phyloP scores from a whole-genome alignment of 2,797 vertebrate species.

The Hipposideros larvatus region DNA sequence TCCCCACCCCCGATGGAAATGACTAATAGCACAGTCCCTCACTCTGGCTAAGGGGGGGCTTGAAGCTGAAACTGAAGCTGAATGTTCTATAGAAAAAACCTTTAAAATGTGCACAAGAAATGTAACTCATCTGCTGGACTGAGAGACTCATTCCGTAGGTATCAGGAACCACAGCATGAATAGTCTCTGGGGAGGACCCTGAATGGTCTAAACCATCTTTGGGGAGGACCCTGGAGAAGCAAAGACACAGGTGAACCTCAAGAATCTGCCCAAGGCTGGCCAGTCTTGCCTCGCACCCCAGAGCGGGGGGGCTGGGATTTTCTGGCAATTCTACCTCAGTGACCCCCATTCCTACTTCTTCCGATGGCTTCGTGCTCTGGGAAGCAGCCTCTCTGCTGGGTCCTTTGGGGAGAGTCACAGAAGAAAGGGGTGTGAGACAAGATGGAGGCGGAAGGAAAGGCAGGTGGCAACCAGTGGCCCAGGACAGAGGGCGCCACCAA shows the following conservation, averaged over 20 bases:
- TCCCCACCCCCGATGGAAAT: rapidly evolving
- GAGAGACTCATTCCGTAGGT: background rate
- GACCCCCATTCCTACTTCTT: background rate
- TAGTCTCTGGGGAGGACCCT: background rate
- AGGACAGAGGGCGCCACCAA: rapidly evolving
- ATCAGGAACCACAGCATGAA: rapidly evolving
- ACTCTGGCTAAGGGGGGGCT: background rate
- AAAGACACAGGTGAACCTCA: background rate
- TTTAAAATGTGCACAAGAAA: background rate
- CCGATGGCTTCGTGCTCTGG: rapidly evolving
- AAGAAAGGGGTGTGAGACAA: background rate
- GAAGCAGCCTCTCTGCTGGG: background rate
- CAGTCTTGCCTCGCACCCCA: rapidly evolving
- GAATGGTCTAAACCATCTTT: no score
- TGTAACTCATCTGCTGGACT: background rate
- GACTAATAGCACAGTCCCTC: background rate
- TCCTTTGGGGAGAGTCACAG: background rate
- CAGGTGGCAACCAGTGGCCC: rapidly evolving
- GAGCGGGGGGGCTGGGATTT: background rate
- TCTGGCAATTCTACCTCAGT: rapidly evolving
- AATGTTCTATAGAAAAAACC: background rate
- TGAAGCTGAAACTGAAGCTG: background rate
- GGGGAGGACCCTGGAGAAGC: background rate
- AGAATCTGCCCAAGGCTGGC: background rate
- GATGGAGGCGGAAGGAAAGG: background rate